A percentile compares a stretch with the other conserved stretches of the same genome.
These are phyloP conservation scores for Temnopleurus reevesii DNA, from an alignment of 53 echinoderm and acorn worm genomes.

Conservation along the genomic window DNA sequence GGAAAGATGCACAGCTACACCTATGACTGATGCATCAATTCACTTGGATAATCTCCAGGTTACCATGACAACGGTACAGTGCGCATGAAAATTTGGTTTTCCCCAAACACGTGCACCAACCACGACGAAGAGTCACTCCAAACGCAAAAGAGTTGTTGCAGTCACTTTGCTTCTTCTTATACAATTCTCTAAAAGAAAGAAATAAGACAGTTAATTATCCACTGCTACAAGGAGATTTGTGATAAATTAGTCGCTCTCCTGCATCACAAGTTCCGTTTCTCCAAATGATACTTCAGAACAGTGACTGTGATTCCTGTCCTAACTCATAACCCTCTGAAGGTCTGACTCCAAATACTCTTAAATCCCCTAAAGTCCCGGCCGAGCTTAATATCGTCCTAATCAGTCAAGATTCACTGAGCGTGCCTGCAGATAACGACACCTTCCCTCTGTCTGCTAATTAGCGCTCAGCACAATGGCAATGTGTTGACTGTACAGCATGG, in stretches of 20 bases:
- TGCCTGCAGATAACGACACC: neutral
- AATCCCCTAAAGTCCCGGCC: neutral
- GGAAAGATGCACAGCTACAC: too few relatives aligned
- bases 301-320: neutral
- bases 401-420: neutral
- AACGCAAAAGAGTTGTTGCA: neutral
- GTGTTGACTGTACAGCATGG: neutral
- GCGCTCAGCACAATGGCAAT: neutral
- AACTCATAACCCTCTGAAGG: too few relatives aligned
- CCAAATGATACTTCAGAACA: too few relatives aligned
- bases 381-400: neutral
- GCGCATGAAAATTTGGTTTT: neutral
- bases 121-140: neutral
- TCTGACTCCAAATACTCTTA: too few relatives aligned
- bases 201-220: too few relatives aligned
- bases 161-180: too few relatives aligned
- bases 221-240: neutral
- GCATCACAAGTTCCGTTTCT: neutral
- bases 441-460: slow-evolving; percentile 4
- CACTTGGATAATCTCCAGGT: slow-evolving; percentile 30
- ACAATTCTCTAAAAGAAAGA: too few relatives aligned
- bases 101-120: neutral
- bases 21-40: neutral
- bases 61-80: neutral
- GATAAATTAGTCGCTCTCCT: too few relatives aligned